Conservation (phyloP, 2,888 invertebrate species). For the Tanytarsus gracilentus region DNA sequence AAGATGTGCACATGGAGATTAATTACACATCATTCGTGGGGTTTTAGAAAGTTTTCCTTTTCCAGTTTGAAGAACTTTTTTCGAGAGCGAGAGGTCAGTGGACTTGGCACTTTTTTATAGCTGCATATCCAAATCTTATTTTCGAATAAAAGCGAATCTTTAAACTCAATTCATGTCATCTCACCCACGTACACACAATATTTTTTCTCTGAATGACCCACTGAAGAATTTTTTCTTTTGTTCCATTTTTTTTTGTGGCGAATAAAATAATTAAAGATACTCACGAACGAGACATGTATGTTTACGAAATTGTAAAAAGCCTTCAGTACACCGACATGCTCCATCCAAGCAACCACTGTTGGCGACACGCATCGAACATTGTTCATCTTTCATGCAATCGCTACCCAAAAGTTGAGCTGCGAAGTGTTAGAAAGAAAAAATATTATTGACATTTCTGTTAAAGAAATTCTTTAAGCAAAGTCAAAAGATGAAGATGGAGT, state of each 20-base stretch:
- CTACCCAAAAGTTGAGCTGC: conserved; percentile 75
- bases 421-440: conserved; percentile 33
- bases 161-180: no score
- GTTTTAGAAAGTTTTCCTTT: not conserved
- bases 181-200: not conserved
- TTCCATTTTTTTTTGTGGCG: no score
- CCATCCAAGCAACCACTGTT: conserved; percentile 79
- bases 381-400: conserved; percentile 71
- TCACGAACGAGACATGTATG: conserved; percentile 87
- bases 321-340: conserved; percentile 73
- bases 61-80: not conserved
- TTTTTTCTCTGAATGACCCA: not conserved
- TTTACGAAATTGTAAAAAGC: conserved; percentile 76
- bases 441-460: not conserved
- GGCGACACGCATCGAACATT: conserved; percentile 80
- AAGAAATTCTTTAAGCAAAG: not conserved
- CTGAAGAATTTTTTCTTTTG: no score
- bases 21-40: not conserved
- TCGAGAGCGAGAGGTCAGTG: not conserved
- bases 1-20: not conserved
- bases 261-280: conserved; percentile 41
- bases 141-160: no score
- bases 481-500: not conserved
- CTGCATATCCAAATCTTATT: no score
- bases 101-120: no score